Percentiles rank a stretch among this genome's conserved stretches.
Conservation (phyloP, 2,113 vertebrate genomes). For the Pseudopipra pipra region DNA sequence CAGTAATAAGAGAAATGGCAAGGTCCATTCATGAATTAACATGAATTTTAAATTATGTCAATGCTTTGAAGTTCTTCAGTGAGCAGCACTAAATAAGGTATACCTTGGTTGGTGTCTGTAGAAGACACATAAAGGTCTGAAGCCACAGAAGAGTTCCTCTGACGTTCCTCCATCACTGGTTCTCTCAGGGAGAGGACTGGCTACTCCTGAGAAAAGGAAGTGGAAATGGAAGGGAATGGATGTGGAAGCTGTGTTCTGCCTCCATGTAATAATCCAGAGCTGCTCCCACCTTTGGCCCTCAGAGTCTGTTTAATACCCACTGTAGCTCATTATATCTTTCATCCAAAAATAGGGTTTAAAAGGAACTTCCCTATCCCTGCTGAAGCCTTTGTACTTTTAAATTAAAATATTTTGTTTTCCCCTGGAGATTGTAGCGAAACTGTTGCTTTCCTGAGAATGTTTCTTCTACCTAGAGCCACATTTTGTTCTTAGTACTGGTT, state of each 20-base stretch:
- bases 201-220: not conserved
- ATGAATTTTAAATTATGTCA: not conserved
- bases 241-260: not conserved
- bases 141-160: not conserved
- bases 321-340: not conserved
- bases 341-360: not conserved
- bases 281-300: not conserved
- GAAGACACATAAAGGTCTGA: not conserved
- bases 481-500: not conserved
- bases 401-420: not conserved
- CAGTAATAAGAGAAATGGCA: not conserved
- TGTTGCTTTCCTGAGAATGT: not conserved
- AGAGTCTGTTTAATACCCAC: not conserved
- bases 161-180: not conserved
- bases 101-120: rapidly evolving
- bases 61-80: not conserved
- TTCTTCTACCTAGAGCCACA: not conserved
- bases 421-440: not conserved
- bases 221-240: not conserved
- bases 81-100: not conserved
- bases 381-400: not conserved
- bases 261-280: not conserved
- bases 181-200: not conserved
- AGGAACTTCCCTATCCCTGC: not conserved
- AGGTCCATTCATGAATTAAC: not conserved